A percentile compares a stretch with the other conserved stretches of the same genome.
Conservation (phyloP, 2,888 invertebrate genomes). For the Aethes cnicana region DNA sequence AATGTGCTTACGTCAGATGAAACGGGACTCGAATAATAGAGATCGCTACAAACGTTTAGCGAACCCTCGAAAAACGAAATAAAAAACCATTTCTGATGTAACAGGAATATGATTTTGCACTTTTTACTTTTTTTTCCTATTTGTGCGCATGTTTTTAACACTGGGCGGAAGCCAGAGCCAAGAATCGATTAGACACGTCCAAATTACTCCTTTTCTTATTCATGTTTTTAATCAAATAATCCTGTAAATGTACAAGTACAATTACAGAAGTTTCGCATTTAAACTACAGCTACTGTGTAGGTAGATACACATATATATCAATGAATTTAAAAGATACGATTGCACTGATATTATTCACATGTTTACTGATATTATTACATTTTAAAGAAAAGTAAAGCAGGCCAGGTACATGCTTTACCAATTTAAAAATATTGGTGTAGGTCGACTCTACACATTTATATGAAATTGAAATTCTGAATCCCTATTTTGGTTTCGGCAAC, state of each 20-base stretch:
- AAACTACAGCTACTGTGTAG: no score
- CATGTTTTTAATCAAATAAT: no score
- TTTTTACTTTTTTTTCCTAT: conserved; percentile 64
- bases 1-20: conserved; percentile 78
- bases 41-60: conserved; percentile 78
- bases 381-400: no score
- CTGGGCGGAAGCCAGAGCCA: conserved; percentile 54
- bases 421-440: no score
- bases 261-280: no score
- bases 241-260: no score
- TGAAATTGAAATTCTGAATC: conserved; percentile 39
- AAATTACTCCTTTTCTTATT: conserved; percentile 38
- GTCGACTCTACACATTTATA: conserved; percentile 40
- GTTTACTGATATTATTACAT: no score
- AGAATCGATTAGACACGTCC: conserved; percentile 56
- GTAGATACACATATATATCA: no score
- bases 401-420: no score
- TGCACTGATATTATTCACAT: no score
- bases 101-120: conserved; percentile 81
- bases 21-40: conserved; percentile 76
- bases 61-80: conserved; percentile 80
- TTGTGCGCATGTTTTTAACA: conserved; percentile 69
- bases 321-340: no score
- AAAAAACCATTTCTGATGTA: conserved; percentile 80
- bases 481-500: conserved; percentile 71